Evolutionary conservation across 1,140 invertebrate species (phyloP).

Genomic region (Cylas formicarius): DNA sequence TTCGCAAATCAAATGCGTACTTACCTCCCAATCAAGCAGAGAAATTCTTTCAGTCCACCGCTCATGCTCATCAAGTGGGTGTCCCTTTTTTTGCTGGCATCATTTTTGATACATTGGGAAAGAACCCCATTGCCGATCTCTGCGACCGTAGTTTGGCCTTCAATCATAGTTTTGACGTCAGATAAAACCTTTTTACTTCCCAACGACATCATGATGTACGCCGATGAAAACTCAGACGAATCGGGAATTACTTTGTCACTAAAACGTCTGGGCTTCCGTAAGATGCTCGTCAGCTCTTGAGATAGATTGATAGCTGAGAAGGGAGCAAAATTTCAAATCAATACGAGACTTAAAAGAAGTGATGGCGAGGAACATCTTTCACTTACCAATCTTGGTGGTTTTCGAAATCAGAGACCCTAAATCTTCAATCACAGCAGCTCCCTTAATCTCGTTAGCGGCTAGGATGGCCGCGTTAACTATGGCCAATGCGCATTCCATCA

Average conservation of each 20-base stretch:
- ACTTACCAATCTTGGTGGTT: not conserved
- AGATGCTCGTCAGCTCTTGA: not conserved
- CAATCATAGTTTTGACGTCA: not conserved
- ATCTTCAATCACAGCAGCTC: slow-evolving; percentile 1
- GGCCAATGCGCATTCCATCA: slow-evolving; percentile 43
- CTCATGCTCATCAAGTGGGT: slow-evolving; percentile 1
- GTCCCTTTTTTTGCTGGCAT: not conserved
- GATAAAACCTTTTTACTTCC: not conserved
- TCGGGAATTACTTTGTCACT: slow-evolving; percentile 14
- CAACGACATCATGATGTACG: slow-evolving; percentile 7
- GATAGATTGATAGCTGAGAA: slow-evolving; percentile 2
- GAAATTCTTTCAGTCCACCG: not conserved
- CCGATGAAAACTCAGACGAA: slow-evolving; percentile 8
- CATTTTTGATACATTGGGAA: not conserved
- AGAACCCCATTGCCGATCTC: slow-evolving; percentile 8
- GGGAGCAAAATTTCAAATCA: not conserved
- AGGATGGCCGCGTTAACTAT: slow-evolving; percentile 13
- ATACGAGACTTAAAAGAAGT: not conserved
- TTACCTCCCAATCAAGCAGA: slow-evolving; percentile 9
- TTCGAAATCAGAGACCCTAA: not conserved
- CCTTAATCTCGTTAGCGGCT: not conserved
- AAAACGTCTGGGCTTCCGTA: slow-evolving; percentile 5
- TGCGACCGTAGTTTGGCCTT: not conserved
- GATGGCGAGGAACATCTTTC: not conserved
- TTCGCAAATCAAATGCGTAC: not conserved